These are phyloP conservation scores for Dorcus hopei DNA, from an alignment of 2,888 invertebrate species.

Conservation along the genomic window DNA sequence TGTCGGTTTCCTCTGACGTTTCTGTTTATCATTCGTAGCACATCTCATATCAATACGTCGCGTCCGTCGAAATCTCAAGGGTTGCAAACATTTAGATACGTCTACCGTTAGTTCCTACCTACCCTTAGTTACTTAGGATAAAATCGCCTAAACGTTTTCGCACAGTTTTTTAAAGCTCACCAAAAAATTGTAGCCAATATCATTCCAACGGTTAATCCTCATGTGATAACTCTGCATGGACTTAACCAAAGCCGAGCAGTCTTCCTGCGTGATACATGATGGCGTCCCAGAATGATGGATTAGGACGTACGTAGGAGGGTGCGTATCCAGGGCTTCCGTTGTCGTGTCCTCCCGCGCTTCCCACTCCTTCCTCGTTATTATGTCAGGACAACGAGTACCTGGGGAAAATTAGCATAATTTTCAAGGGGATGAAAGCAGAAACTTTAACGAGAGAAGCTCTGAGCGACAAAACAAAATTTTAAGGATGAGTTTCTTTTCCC, in stretches of 20 bases:
- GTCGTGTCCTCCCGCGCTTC: constrained; percentile 38
- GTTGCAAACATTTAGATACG: too few relatives aligned
- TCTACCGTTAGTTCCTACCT: too few relatives aligned
- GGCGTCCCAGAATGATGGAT: constrained; percentile 49
- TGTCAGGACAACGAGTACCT: constrained; percentile 15
- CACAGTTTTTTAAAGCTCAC: constrained; percentile 28
- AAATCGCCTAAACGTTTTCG: too few relatives aligned
- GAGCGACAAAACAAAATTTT: neutral
- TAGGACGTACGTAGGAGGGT: constrained; percentile 45
- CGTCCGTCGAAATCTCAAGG: too few relatives aligned
- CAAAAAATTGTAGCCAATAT: constrained; percentile 47
- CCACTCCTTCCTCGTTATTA: constrained; percentile 46
- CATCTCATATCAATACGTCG: too few relatives aligned
- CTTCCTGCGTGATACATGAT: constrained; percentile 39
- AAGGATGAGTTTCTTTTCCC: neutral
- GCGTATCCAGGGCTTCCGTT: constrained; percentile 20
- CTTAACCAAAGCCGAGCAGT: constrained; percentile 45
- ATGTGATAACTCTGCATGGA: constrained; percentile 46
- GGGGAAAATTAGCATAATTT: neutral
- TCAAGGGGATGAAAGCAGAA: too few relatives aligned
- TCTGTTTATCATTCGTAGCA: too few relatives aligned
- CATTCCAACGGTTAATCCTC: constrained; percentile 34
- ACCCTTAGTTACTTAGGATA: too few relatives aligned
- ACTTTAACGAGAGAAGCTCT: too few relatives aligned
- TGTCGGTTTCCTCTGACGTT: too few relatives aligned